These are phyloP conservation scores for Amiota communis DNA, from an alignment of 2,888 invertebrate species.

Conservation along the genomic window DNA sequence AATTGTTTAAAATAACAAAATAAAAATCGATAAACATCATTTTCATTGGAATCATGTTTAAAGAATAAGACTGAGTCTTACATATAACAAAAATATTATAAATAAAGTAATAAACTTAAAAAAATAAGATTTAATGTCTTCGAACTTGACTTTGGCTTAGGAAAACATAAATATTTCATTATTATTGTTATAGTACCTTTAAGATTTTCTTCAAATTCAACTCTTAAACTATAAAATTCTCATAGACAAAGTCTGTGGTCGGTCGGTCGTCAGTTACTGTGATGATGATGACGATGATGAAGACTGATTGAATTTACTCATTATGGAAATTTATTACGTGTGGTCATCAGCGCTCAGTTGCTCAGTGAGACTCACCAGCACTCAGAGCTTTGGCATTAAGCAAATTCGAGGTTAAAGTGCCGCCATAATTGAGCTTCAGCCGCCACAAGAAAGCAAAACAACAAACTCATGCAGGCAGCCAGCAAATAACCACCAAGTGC, in stretches of 20 bases:
- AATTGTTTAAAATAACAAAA: constrained; percentile 16
- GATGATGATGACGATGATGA: constrained; percentile 27
- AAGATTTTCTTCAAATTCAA: too few relatives aligned
- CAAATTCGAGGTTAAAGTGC: constrained; percentile 47
- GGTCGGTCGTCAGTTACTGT: too few relatives aligned
- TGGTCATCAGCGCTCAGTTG: constrained; percentile 36
- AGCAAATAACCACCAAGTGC: constrained; percentile 19
- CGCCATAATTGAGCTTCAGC: constrained; percentile 33
- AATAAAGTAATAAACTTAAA: constrained; percentile 22
- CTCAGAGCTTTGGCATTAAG: constrained; percentile 27
- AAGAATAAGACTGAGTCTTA: background rate
- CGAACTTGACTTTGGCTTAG: constrained; percentile 19
- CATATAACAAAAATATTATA: background rate
- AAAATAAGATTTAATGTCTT: constrained; percentile 1
- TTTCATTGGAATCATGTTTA: too few relatives aligned
- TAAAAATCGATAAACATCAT: background rate
- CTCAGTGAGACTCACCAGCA: background rate
- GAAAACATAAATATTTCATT: background rate
- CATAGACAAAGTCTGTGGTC: too few relatives aligned
- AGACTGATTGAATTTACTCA: constrained; percentile 45
- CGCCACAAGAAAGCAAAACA: constrained; percentile 18
- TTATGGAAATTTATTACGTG: constrained; percentile 53
- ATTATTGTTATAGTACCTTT: background rate
- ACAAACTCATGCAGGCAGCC: constrained; percentile 5
- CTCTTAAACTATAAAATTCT: too few relatives aligned